Evolutionary conservation across 1,140 invertebrate genomes (phyloP), one percentile per base, ranked within the genome.

Genomic region (Caenorhabditis brenneri): DNA sequence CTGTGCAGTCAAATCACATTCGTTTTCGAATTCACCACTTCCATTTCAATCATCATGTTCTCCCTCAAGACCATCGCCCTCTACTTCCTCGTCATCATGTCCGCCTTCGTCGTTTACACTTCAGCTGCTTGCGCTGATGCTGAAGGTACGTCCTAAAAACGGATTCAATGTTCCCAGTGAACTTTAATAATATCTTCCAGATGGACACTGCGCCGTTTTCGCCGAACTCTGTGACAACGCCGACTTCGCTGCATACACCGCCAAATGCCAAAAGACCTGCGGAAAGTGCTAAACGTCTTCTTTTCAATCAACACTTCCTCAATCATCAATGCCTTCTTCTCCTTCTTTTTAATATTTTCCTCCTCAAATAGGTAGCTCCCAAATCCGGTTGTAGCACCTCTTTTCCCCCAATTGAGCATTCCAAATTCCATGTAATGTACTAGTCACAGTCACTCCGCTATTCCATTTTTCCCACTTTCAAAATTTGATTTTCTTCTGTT

Each of bases 41-140:
- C 60, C 31, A 16, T 10, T 65, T 4, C 58, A 33, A n/a, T 74
- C 65, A 74, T 46, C n/a, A 74, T 74, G 65, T 74, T 74, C 65
- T 74, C 65, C 65, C 65, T 74, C 65, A 74, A 74, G 65, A 74
- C 65, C 65, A 24, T 74, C 36, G 65, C 65, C 36, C 65, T 74
- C n/a, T 74, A 74, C 65, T 74, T 74, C 65, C 65, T 74, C 36
- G 65, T 74, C 36, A 74, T 74, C 65, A 74, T 74, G 65, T 74
- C 65, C n/a, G 65, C 33, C 15, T 74, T 74, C 65, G 65, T 74
- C 65, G 65, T 74, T 2, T 74, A 74, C 65, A 24, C 65, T 46
- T 74, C 65, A 15, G 65, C 65, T 24, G 22, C 36, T 31, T 74
- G 65, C 24, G 65, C 65, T 74, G 65, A 74, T 74, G 65, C 19